Base-by-base conservation (phyloP, 2,888 invertebrate species). In the Diadromus collaris region DNA sequence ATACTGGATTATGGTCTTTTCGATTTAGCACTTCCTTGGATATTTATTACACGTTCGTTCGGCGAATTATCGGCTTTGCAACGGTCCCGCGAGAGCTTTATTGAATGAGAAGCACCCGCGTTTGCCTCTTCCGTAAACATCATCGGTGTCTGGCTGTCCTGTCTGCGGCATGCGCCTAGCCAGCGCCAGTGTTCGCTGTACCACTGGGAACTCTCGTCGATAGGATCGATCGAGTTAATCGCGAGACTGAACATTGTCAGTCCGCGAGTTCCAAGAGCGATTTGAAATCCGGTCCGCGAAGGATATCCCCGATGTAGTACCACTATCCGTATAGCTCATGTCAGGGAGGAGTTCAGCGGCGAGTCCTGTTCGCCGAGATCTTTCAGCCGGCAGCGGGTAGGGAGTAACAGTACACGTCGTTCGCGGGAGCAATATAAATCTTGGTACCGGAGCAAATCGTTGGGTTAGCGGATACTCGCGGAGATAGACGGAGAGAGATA, bases 391-490 rank as follows among this genome's bases (percentile, higher is more conserved):
- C 65, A 78, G 82, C 83, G 80, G 83, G 83, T 85, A 83, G 84
- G 85, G 86, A 86, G 87, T 88, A 88, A 88, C 87, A 88, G 88
- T 88, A 88, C 85, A 81, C 81, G 82, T 85, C 83, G 84, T 86
- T 84, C 83, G 81, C 79, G 79, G 83, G 81, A 82, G 81, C 83
- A 80, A 81, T 80, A 83, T 83, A 83, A 83, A 83, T 83, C 83
- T 83, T 72, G 64, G 77, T 78, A 79, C 81, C 67, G 75, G 73
- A 81, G 82, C 80, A 81, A 82, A 83, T 82, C 79, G 80, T 79
- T 80, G 71, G 67, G 78, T 69, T 69, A 34, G 71, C 60, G 61
- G 74, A 64, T 56, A 51, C 63, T 46, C 32, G 60, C 41, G 27
- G 64, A 69, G 68, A 21, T 6, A 10, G 41, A 44, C 58, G 64